phyloP scores from a whole-genome alignment of 2,888 invertebrate genomes.

The Podotricha telesiphe region DNA sequence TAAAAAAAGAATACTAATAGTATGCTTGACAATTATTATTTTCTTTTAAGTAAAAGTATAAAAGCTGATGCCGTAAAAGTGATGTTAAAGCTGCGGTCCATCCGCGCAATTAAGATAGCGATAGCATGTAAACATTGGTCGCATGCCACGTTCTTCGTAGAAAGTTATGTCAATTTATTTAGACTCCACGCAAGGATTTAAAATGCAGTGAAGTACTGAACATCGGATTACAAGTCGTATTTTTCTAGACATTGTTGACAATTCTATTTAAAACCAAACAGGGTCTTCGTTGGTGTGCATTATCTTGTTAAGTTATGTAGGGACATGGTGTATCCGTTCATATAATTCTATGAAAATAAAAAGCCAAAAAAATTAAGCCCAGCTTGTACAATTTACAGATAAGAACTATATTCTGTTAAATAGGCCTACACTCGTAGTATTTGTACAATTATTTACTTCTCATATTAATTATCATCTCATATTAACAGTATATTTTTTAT shows the following conservation, averaged over 20 bases:
- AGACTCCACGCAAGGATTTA: conserved; percentile 27
- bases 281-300: no score
- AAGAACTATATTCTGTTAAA: no score
- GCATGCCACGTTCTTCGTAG: conserved; percentile 34
- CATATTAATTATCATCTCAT: no score
- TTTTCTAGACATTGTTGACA: not conserved
- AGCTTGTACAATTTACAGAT: no score
- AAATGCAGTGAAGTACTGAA: not conserved
- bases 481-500: no score
- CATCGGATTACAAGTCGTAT: not conserved
- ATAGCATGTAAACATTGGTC: conserved; percentile 36
- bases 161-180: conserved; percentile 39
- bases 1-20: no score
- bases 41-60: not conserved
- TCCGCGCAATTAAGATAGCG: conserved; percentile 41
- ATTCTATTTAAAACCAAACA: not conserved
- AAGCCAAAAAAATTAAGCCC: no score
- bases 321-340: no score
- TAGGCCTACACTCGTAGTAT: no score
- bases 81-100: conserved; percentile 28
- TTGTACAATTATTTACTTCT: no score
- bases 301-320: no score
- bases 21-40: conserved; percentile 11
- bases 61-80: conserved; percentile 24
- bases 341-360: no score